Conservation (phyloP, 1,140 invertebrate genomes). For the Drosophila serrata region DNA sequence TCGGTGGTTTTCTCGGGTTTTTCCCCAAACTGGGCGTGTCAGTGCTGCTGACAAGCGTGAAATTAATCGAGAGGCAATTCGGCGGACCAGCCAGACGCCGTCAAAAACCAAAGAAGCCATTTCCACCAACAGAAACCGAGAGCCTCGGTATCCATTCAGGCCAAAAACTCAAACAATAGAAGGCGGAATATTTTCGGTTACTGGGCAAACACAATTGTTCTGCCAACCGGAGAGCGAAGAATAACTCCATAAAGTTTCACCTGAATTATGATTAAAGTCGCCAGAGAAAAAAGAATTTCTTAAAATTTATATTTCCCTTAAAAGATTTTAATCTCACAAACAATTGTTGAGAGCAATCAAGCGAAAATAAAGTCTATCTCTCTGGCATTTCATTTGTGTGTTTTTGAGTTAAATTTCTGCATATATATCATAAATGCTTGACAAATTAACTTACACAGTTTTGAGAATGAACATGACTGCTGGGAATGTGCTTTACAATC, state of each 20-base stretch:
- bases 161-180: slow-evolving; percentile 36
- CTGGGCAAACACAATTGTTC: slow-evolving; percentile 20
- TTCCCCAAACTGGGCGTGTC: slow-evolving; percentile 68
- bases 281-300: background rate
- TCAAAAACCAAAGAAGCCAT: slow-evolving; percentile 10
- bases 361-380: background rate
- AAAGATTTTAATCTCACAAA: background rate
- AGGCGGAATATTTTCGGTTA: slow-evolving; percentile 1
- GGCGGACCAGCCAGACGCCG: slow-evolving; percentile 44
- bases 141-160: slow-evolving; percentile 5
- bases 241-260: background rate
- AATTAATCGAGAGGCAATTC: slow-evolving; percentile 83
- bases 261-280: slow-evolving; percentile 21
- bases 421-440: background rate
- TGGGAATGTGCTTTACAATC: background rate
- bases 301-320: background rate
- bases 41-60: slow-evolving; percentile 81
- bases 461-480: background rate
- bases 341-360: slow-evolving; percentile 8
- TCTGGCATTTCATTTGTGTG: background rate
- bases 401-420: slow-evolving; percentile 7
- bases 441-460: background rate
- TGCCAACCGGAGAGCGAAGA: no score
- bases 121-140: slow-evolving; percentile 3
- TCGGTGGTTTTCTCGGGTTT: slow-evolving; percentile 2